Conservation (phyloP, 2,797 vertebrate genomes). For the Clarias platycephalus region DNA sequence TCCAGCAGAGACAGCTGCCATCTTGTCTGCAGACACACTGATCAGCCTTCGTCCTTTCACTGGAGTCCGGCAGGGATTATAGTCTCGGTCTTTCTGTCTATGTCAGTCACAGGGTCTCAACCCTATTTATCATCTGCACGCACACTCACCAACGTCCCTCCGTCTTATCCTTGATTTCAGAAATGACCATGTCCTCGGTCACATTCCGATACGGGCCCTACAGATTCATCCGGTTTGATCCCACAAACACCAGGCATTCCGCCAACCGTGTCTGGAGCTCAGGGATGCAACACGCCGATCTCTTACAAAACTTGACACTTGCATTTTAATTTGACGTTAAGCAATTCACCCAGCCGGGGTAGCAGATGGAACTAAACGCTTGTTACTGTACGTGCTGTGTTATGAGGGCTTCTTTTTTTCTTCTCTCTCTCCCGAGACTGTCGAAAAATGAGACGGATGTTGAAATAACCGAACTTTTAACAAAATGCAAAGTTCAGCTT, state of each 20-base stretch:
- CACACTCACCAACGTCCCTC: conserved; percentile 13
- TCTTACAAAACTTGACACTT: conserved; percentile 55
- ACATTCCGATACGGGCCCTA: conserved; percentile 17
- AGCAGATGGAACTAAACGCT: conserved; percentile 26
- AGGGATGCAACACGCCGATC: conserved; percentile 27
- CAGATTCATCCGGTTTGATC: background rate
- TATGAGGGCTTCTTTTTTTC: conserved; percentile 33
- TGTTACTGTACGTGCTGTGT: conserved; percentile 26
- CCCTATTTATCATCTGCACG: conserved; percentile 31
- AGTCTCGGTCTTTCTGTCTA: conserved; percentile 49
- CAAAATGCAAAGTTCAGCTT: conserved; percentile 26
- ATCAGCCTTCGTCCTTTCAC: conserved; percentile 45
- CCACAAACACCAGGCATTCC: conserved; percentile 24
- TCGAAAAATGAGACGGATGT: conserved; percentile 25
- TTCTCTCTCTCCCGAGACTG: conserved; percentile 49
- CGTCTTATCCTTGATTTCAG: background rate
- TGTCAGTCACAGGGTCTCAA: conserved; percentile 64
- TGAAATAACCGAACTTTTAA: background rate
- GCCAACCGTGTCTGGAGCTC: conserved; percentile 18
- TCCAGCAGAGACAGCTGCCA: conserved; percentile 67
- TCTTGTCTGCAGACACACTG: conserved; percentile 55
- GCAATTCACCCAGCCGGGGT: conserved; percentile 25
- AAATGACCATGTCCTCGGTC: conserved; percentile 9
- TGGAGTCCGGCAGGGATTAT: conserved; percentile 43
- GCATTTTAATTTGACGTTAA: conserved; percentile 39